A percentile compares a stretch with the other conserved stretches of the same genome.
These are phyloP conservation scores for Homarus gammarus DNA, from an alignment of 2,888 invertebrate species.

Conservation along the genomic window DNA sequence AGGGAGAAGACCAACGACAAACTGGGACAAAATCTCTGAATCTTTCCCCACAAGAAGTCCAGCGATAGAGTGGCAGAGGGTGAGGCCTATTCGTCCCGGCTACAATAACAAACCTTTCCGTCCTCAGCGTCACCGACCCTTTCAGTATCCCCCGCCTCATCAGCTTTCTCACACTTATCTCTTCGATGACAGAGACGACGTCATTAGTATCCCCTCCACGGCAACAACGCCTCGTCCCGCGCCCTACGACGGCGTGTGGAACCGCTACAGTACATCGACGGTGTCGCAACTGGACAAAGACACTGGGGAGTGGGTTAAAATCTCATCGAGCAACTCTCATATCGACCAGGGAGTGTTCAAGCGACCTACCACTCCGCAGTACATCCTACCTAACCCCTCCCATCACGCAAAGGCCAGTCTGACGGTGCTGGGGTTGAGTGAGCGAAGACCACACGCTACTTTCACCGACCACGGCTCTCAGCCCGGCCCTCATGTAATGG, in stretches of 20 bases:
- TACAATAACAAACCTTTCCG: not conserved
- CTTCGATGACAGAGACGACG: not conserved
- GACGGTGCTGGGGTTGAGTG: constrained; percentile 70
- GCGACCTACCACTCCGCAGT: not conserved
- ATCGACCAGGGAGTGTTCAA: constrained; percentile 15
- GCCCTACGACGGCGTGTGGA: constrained; percentile 55
- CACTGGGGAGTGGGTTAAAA: constrained; percentile 65
- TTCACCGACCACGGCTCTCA: not conserved
- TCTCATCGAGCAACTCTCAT: constrained; percentile 59
- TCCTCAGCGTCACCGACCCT: not conserved
- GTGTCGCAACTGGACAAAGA: constrained; percentile 67
- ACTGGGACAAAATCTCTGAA: constrained; percentile 6
- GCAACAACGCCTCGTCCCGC: not conserved
- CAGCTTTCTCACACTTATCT: not conserved
- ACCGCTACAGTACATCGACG: constrained; percentile 62
- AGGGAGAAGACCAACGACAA: not conserved
- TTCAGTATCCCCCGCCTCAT: not conserved
- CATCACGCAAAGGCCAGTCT: constrained; percentile 62
- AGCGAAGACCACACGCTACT: constrained; percentile 31
- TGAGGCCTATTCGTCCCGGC: not conserved
- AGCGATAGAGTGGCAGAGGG: not conserved
- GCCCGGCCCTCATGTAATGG: constrained; percentile 26
- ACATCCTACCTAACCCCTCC: not conserved
- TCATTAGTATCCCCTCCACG: not conserved
- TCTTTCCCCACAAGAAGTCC: not conserved